Conservation (phyloP, 2,113 vertebrate species). For the Myotis davidii region DNA sequence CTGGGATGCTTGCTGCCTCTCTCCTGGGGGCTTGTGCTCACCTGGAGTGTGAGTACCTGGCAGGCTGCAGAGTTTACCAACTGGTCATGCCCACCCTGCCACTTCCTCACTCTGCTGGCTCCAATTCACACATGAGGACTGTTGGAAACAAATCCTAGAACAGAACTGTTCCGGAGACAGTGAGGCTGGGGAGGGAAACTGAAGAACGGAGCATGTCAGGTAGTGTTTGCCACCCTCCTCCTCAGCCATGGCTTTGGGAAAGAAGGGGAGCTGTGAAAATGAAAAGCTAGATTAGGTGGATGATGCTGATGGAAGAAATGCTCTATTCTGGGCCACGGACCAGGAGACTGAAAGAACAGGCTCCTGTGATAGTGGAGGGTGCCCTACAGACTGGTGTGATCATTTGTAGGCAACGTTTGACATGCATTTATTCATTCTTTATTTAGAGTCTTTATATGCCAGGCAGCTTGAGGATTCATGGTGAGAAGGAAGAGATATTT, state of each 20-base stretch:
- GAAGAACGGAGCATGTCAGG: not conserved
- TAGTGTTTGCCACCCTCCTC: not conserved
- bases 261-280: not conserved
- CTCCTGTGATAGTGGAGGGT: not conserved
- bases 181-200: not conserved
- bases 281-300: not conserved
- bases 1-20: not conserved
- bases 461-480: not conserved
- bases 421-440: conserved; percentile 8
- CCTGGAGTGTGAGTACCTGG: not conserved
- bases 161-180: not conserved
- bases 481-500: conserved; percentile 12
- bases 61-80: not conserved
- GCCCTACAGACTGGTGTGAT: not conserved
- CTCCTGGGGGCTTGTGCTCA: not conserved
- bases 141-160: not conserved
- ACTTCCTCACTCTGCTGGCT: not conserved
- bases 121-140: not conserved
- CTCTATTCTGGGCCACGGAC: not conserved
- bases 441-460: not conserved
- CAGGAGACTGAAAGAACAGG: not conserved
- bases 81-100: not conserved
- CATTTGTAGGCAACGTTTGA: not conserved
- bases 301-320: not conserved
- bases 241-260: not conserved